Conservation (phyloP, 2,797 vertebrate species). For the Epinephelus awoara region DNA sequence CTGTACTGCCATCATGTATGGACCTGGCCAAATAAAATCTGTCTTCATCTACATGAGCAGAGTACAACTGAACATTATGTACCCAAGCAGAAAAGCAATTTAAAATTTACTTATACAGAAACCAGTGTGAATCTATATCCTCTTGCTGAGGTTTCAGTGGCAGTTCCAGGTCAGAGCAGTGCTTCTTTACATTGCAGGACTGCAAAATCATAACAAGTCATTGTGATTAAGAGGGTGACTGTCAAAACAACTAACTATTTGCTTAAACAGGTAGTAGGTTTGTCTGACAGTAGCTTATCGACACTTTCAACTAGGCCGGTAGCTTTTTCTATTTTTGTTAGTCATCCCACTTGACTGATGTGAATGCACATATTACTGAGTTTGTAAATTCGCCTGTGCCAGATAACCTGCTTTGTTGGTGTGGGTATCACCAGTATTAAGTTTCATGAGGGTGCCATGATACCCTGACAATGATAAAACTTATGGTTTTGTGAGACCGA, state of each 20-base stretch:
- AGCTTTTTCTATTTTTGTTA: neutral
- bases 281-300: neutral
- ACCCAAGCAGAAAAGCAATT: neutral
- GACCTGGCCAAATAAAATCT: conserved; percentile 19
- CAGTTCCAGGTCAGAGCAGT: conserved; percentile 6
- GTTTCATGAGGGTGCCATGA: neutral
- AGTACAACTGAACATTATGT: neutral
- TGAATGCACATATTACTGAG: neutral
- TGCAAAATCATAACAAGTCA: neutral
- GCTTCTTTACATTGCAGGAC: conserved; percentile 6
- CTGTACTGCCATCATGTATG: conserved; percentile 24
- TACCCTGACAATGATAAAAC: neutral
- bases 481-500: neutral
- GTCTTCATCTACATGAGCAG: neutral
- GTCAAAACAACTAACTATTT: neutral
- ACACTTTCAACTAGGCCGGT: neutral
- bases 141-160: neutral
- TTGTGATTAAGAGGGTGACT: neutral
- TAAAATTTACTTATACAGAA: neutral
- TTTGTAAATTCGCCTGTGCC: neutral
- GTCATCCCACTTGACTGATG: neutral
- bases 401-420: neutral
- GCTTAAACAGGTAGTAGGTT: neutral
- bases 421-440: neutral
- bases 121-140: conserved; percentile 10